Percentiles rank a stretch among this genome's conserved stretches.
Evolutionary conservation across 1,140 invertebrate genomes (phyloP).

Genomic region (Venustaconcha ellipsiformis): DNA sequence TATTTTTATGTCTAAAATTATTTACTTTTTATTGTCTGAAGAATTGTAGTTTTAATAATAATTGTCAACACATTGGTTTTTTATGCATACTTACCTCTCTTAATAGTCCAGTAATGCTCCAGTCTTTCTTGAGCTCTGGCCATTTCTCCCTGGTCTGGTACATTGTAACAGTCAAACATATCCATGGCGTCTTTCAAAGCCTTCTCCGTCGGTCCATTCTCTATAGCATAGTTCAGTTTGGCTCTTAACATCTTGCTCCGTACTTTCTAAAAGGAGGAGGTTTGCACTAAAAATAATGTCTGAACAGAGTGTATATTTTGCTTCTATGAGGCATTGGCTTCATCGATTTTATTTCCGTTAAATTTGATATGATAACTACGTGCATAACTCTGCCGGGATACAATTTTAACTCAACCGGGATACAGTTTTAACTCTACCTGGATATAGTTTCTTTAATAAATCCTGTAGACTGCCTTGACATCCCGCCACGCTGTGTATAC

Average conservation of each 20-base stretch:
- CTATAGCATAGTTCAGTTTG: slow-evolving; percentile 10
- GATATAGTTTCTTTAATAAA: too few relatives aligned
- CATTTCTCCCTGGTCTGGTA: slow-evolving; percentile 24
- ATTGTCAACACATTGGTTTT: background rate
- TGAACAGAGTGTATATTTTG: too few relatives aligned
- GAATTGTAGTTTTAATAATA: background rate
- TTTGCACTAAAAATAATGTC: too few relatives aligned
- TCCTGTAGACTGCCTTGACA: too few relatives aligned
- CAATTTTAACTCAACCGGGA: too few relatives aligned
- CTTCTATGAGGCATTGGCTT: too few relatives aligned
- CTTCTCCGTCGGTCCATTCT: slow-evolving; percentile 9
- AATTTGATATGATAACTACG: too few relatives aligned
- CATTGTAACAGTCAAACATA: slow-evolving; percentile 22
- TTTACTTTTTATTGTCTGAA: background rate
- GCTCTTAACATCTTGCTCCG: slow-evolving; percentile 26
- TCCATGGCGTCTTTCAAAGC: slow-evolving; percentile 18
- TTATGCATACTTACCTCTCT: slow-evolving; percentile 7
- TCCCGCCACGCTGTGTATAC: too few relatives aligned
- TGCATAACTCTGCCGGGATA: too few relatives aligned
- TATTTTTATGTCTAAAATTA: background rate
- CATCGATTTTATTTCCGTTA: too few relatives aligned
- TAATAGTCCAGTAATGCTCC: slow-evolving; percentile 28
- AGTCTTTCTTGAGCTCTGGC: slow-evolving; percentile 9
- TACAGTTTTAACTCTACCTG: too few relatives aligned
- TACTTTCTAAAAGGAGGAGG: slow-evolving; percentile 13